Conservation (phyloP, 2,888 invertebrate genomes). For the Bellardia pandia region DNA sequence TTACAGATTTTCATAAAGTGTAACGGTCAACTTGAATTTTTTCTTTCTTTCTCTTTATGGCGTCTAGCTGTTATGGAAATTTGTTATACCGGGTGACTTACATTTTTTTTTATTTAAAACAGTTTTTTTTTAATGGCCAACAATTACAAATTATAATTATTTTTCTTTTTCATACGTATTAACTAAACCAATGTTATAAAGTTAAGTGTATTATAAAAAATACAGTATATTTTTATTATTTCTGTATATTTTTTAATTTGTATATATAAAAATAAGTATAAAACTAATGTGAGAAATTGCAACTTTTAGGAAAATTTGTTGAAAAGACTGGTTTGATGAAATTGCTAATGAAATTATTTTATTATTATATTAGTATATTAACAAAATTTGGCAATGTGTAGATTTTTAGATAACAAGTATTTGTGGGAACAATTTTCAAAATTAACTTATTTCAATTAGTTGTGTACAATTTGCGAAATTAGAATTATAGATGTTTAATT, state of each 20-base stretch:
- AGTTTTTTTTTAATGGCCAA: conserved; percentile 13
- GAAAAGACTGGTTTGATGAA: not conserved
- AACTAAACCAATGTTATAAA: conserved; percentile 22
- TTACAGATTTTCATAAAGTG: conserved; percentile 55
- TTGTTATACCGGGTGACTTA: conserved; percentile 62
- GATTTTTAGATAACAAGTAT: not conserved
- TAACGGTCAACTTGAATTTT: conserved; percentile 54
- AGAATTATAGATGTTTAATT: too few species aligned
- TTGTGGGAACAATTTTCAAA: conserved; percentile 21
- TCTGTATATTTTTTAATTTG: not conserved
- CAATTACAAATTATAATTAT: conserved; percentile 41
- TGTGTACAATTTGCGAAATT: too few species aligned
- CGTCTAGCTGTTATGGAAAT: conserved; percentile 46
- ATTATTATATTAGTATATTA: not conserved
- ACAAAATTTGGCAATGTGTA: not conserved
- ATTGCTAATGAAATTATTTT: conserved; percentile 20
- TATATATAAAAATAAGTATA: not conserved
- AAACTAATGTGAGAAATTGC: conserved; percentile 26
- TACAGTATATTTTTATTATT: not conserved
- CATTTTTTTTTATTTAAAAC: conserved; percentile 35
- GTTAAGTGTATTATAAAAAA: not conserved
- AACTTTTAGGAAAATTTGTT: conserved; percentile 26
- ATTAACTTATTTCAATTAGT: not conserved
- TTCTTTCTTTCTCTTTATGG: not conserved
- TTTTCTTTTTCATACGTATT: conserved; percentile 19